A percentile compares a stretch with the other conserved stretches of the same genome.
Conservation (phyloP, 2,113 vertebrate species). For the Clarias magur region DNA sequence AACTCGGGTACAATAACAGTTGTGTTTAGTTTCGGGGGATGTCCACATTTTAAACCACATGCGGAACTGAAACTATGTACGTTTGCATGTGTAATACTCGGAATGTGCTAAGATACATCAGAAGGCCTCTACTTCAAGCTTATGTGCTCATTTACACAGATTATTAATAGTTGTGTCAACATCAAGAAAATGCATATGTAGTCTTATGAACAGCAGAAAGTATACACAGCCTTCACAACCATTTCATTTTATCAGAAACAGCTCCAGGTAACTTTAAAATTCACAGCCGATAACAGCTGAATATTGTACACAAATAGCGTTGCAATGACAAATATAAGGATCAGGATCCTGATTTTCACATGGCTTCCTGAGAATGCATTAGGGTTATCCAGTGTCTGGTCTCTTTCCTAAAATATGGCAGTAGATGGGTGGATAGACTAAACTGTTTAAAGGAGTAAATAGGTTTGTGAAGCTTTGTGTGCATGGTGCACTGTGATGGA, state of each 20-base stretch:
- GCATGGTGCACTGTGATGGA: background rate
- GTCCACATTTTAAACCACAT: constrained; percentile 36
- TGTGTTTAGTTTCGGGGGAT: constrained; percentile 40
- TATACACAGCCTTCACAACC: background rate
- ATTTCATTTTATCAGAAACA: background rate
- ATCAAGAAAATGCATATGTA: background rate
- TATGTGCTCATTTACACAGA: background rate
- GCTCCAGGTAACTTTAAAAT: background rate
- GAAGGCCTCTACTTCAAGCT: constrained; percentile 8
- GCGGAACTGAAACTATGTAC: constrained; percentile 53
- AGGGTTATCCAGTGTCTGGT: background rate
- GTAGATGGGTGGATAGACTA: background rate
- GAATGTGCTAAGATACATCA: background rate
- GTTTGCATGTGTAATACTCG: background rate
- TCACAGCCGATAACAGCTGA: background rate
- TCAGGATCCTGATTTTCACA: background rate
- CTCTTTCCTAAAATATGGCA: background rate
- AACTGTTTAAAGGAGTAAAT: background rate
- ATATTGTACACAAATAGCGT: background rate
- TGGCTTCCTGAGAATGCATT: background rate
- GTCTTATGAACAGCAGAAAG: background rate
- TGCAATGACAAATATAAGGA: background rate
- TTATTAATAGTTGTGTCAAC: constrained; percentile 2
- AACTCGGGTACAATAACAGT: background rate
- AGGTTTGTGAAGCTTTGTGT: background rate